phyloP scores from a whole-genome alignment of 1,140 invertebrate species.

The Drosophila virilis region DNA sequence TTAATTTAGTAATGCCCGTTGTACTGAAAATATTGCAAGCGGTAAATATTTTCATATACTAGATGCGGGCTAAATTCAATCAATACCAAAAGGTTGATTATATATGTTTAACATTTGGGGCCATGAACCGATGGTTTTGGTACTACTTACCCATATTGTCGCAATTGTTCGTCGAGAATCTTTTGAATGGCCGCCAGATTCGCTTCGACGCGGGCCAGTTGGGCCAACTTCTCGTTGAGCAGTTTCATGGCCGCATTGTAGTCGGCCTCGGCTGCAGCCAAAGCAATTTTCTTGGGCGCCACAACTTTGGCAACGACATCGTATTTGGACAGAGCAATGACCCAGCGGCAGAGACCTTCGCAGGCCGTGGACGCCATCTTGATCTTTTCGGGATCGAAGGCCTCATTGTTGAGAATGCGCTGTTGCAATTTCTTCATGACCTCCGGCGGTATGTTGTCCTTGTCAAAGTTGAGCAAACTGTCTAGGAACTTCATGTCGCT shows the following conservation, averaged over 20 bases:
- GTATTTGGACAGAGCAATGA: slow-evolving; percentile 96
- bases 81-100: too few species aligned
- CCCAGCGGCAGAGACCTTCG: slow-evolving; percentile 95
- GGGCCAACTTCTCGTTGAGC: slow-evolving; percentile 90
- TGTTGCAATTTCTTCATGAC: slow-evolving; percentile 94
- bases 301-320: slow-evolving; percentile 96
- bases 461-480: slow-evolving; percentile 93
- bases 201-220: slow-evolving; percentile 88
- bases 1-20: too few species aligned
- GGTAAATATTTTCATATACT: too few species aligned
- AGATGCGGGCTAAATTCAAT: too few species aligned
- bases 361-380: slow-evolving; percentile 91
- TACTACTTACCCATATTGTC: slow-evolving; percentile 79
- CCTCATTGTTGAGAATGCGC: slow-evolving; percentile 92
- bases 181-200: slow-evolving; percentile 89
- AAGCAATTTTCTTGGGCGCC: slow-evolving; percentile 91
- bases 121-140: too few species aligned
- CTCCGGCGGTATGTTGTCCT: slow-evolving; percentile 93
- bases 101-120: too few species aligned
- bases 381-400: slow-evolving; percentile 96
- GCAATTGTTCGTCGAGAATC: slow-evolving; percentile 87
- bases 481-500: slow-evolving; percentile 96
- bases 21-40: too few species aligned
- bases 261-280: slow-evolving; percentile 90
- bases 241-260: slow-evolving; percentile 89